Conservation (phyloP, 1,140 invertebrate species). For the Anagrus nilaparvatae region DNA sequence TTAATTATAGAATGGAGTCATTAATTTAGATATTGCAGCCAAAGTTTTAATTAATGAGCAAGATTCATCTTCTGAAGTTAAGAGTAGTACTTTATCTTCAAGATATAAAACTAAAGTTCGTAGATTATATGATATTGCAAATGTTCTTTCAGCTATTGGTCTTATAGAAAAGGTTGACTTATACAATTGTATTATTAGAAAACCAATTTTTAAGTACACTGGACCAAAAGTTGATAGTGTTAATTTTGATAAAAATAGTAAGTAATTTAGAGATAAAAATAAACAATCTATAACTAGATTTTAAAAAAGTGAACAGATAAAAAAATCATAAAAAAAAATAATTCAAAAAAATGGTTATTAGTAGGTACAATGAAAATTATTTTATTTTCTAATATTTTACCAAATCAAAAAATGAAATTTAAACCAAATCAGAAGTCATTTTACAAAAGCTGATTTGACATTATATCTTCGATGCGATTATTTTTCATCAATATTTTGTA, state of each 20-base stretch:
- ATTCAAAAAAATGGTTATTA: too few relatives aligned
- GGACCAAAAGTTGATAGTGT: slow-evolving; percentile 41
- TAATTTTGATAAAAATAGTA: slow-evolving; percentile 19
- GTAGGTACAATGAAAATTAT: too few relatives aligned
- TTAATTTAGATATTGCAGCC: slow-evolving; percentile 59
- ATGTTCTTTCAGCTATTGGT: slow-evolving; percentile 58
- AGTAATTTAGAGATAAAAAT: too few relatives aligned
- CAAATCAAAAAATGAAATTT: too few relatives aligned
- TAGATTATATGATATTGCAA: slow-evolving; percentile 64
- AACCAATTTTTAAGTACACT: slow-evolving; percentile 59
- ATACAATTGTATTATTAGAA: slow-evolving; percentile 45
- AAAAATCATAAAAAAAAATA: too few relatives aligned
- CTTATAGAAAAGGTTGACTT: slow-evolving; percentile 55
- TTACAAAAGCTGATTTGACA: too few relatives aligned
- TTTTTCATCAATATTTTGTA: too few relatives aligned
- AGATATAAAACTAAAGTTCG: slow-evolving; percentile 56
- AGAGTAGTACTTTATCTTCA: slow-evolving; percentile 33
- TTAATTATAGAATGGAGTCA: slow-evolving; percentile 50
- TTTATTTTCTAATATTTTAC: too few relatives aligned
- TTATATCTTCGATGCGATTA: too few relatives aligned
- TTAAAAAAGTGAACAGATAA: too few relatives aligned
- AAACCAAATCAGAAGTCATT: too few relatives aligned
- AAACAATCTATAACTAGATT: too few relatives aligned
- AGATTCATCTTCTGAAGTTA: slow-evolving; percentile 33
- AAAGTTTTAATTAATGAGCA: slow-evolving; percentile 50